Conservation (phyloP, 23 tunicate species). For the Phallusia fumigata region DNA sequence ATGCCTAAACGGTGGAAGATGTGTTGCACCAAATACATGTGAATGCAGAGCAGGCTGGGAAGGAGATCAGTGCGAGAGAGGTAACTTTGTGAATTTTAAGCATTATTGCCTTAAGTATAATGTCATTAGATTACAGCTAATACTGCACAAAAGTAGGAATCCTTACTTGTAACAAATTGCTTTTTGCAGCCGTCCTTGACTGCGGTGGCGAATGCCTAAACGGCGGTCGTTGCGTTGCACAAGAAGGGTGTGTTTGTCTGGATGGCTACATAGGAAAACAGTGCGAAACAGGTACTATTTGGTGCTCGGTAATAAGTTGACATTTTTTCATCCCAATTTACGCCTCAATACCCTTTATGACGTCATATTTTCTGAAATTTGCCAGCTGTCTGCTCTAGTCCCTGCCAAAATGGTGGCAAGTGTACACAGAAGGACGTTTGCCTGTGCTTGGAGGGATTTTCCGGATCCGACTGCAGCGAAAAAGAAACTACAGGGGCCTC, state of each 20-base stretch:
- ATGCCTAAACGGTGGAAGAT: slow-evolving; percentile 71
- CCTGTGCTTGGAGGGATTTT: slow-evolving; percentile 63
- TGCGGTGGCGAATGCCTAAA: slow-evolving; percentile 77
- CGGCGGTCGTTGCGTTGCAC: slow-evolving; percentile 67
- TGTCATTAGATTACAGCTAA: too few species aligned
- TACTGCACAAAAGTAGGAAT: too few species aligned
- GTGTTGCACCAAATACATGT: slow-evolving; percentile 65
- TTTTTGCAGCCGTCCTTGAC: slow-evolving; percentile 44
- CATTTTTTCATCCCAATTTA: too few species aligned
- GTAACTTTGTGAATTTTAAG: slow-evolving; percentile 12
- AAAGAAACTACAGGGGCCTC: background rate
- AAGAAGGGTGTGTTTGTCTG: slow-evolving; percentile 54
- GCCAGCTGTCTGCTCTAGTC: slow-evolving; percentile 59
- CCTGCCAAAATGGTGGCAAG: slow-evolving; percentile 69
- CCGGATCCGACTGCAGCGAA: slow-evolving; percentile 50
- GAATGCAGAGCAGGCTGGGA: slow-evolving; percentile 69
- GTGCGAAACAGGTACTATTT: slow-evolving; percentile 59
- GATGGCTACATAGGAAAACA: slow-evolving; percentile 74
- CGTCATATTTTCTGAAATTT: background rate
- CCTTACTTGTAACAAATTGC: background rate
- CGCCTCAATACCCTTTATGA: background rate
- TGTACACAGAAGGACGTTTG: slow-evolving; percentile 65
- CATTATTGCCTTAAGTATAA: background rate
- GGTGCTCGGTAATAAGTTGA: too few species aligned
- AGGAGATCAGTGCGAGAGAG: slow-evolving; percentile 45